Evolutionary conservation across 92 coral and sea anemone species (phyloP).

Genomic region (Parazoanthus atlanticus): DNA sequence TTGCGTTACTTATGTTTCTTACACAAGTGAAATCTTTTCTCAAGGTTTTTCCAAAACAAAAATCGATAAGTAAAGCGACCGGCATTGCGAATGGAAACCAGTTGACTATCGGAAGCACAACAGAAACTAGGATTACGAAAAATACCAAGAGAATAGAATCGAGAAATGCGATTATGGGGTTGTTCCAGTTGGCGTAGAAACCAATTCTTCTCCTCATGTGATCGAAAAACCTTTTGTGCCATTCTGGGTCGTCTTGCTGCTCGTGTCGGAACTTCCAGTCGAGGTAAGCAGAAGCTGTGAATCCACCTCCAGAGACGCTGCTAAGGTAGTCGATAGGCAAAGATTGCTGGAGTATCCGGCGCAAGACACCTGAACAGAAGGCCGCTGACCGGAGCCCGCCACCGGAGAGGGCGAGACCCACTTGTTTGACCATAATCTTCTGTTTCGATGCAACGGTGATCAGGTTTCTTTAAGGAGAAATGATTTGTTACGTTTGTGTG

Average conservation of each 20-base stretch:
- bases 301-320: constrained; percentile 85
- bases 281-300: constrained; percentile 3
- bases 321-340: constrained; percentile 21
- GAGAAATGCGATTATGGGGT: constrained; percentile 54
- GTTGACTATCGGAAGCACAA: constrained; percentile 61
- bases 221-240: constrained; percentile 81
- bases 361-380: constrained; percentile 48
- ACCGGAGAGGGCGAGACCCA: constrained; percentile 47
- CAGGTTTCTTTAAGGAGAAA: no score
- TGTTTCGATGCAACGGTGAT: not conserved
- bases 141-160: constrained; percentile 53
- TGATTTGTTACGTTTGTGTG: no score
- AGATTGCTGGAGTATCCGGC: constrained; percentile 72
- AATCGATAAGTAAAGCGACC: constrained; percentile 68
- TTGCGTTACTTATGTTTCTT: not conserved
- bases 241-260: constrained; percentile 65
- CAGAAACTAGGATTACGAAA: constrained; percentile 47
- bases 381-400: constrained; percentile 50
- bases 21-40: constrained; percentile 68
- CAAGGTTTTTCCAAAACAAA: constrained; percentile 66
- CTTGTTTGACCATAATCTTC: not conserved
- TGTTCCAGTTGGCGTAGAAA: constrained; percentile 72
- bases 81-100: constrained; percentile 68
- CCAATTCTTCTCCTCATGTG: constrained; percentile 61
- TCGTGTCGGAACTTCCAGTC: constrained; percentile 91